Evolutionary conservation across 2,113 vertebrate species (phyloP), one percentile per base, ranked within the genome.

Genomic region (Mohoua ochrocephala): DNA sequence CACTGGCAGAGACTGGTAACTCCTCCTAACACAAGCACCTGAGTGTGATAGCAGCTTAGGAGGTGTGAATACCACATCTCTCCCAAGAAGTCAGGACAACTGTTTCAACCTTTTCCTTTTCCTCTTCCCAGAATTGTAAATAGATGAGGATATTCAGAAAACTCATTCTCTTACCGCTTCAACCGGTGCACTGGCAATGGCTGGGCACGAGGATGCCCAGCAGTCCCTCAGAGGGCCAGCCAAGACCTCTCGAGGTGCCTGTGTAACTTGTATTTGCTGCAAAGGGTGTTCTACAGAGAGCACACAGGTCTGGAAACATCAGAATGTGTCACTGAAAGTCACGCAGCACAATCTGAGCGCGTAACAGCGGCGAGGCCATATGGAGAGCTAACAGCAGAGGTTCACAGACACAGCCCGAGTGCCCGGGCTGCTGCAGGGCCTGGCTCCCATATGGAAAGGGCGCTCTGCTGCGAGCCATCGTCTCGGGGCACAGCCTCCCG

Each of bases 151-250:
- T 49, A 79, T 61, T 76, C 18, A 52, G 24, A 79, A 59, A 33
- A 60, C 30, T 47, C 15, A 10, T 31, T 81, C 41, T 49, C 63
- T 28, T 60, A 14, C 26, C n/a, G 11, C 59, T 45, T 57, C 16
- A 11, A 9, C 7, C 6, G 59, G 28, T 57, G 15, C 28, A 10
- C 27, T 20, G 39, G 35, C 50, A 39, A n/a, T 20, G 53, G 10
- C 20, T 21, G 15, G 53, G 45, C 52, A 44, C 0, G 0, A 26
- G 30, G 44, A 31, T 20, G 37, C 84, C 63, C 0, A 0, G 6
- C 10, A 59, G 24, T 2, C 56, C 70, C 26, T 31, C 50, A 57
- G 41, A 69, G 10, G 50, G 21, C 26, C 49, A 56, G 21, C 45
- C 54, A 56, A 74, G 26, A 10, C 16, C 76, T 45, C 63, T 20